A percentile compares a stretch with the other conserved stretches of the same genome.
Conservation (phyloP, 2,888 invertebrate genomes). For the Cataglyphis albicans region DNA sequence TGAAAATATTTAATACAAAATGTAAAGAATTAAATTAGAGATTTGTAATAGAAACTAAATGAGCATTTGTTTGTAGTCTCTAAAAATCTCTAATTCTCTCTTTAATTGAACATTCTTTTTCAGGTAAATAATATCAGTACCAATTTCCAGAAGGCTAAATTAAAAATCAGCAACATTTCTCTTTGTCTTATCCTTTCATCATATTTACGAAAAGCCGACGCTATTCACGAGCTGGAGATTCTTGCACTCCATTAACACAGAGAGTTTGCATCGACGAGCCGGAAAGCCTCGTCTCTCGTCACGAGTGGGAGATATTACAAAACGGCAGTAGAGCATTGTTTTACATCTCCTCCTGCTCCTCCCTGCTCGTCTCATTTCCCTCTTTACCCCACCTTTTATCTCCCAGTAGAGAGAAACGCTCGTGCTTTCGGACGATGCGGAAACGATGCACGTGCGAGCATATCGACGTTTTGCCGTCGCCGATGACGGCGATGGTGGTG, state of each 20-base stretch:
- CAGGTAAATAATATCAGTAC: background rate
- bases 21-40: background rate
- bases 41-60: background rate
- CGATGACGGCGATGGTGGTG: conserved; percentile 57
- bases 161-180: conserved; percentile 5
- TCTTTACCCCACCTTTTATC: conserved; percentile 26
- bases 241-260: conserved; percentile 55
- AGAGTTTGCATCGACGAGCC: conserved; percentile 54
- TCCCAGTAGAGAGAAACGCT: conserved; percentile 57
- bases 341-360: conserved; percentile 31
- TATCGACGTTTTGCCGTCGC: conserved; percentile 70
- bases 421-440: conserved; percentile 69
- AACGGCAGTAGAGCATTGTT: conserved; percentile 53
- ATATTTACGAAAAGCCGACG: conserved; percentile 39
- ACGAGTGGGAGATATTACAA: conserved; percentile 54
- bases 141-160: background rate
- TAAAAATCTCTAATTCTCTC: background rate
- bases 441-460: conserved; percentile 78
- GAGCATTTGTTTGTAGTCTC: background rate
- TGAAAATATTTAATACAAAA: background rate
- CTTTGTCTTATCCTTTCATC: background rate
- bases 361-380: conserved; percentile 6
- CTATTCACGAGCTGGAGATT: conserved; percentile 53
- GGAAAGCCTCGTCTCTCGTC: conserved; percentile 50
- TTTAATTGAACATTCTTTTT: background rate